Conservation (phyloP, 2,113 vertebrate species). For the Empidonax alnorum region DNA sequence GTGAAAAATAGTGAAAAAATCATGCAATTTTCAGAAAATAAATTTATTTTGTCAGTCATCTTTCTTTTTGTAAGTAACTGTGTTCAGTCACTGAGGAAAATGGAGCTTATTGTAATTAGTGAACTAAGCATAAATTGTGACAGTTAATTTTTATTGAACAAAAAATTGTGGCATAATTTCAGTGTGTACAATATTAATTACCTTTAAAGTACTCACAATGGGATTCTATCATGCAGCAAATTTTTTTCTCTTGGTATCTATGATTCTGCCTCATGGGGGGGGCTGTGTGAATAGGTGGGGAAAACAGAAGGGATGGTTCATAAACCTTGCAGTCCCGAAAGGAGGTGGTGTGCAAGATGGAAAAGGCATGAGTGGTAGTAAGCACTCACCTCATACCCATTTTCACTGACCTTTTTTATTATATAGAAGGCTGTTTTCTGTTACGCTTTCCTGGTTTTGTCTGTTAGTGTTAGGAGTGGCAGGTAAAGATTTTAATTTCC, state of each 20-base stretch:
- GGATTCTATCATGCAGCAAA: neutral
- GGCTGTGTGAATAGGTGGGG: neutral
- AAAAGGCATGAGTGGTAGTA: neutral
- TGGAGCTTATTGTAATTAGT: neutral
- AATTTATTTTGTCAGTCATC: neutral
- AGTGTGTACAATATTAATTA: neutral
- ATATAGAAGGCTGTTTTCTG: fast-evolving
- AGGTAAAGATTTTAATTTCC: neutral
- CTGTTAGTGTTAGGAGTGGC: neutral
- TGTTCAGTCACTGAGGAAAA: neutral
- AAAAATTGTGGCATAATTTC: neutral
- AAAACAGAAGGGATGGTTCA: neutral
- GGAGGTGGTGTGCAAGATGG: neutral
- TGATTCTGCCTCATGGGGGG: neutral
- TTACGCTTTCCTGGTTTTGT: neutral
- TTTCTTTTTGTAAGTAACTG: neutral
- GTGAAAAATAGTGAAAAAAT: neutral
- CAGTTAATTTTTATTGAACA: neutral
- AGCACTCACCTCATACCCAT: neutral
- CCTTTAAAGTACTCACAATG: neutral
- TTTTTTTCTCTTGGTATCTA: neutral
- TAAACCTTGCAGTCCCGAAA: neutral
- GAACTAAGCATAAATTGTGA: neutral
- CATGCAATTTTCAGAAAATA: neutral
- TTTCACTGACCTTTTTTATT: neutral